Conservation (phyloP, 2,888 invertebrate genomes). For the Epinotia nisella region DNA sequence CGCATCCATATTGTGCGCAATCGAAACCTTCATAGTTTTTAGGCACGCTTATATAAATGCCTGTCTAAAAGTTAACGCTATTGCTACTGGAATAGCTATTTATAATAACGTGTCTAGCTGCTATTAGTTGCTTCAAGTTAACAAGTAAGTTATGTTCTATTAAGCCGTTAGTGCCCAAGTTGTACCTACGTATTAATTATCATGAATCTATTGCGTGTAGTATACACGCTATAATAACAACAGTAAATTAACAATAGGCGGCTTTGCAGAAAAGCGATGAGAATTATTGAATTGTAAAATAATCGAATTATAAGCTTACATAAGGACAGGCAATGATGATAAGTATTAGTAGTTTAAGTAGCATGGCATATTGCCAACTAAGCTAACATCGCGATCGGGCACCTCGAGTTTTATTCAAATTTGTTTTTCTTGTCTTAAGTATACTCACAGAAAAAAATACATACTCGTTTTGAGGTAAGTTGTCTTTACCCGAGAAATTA, state of each 20-base stretch:
- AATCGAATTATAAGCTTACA: not conserved
- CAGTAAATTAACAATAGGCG: conserved; percentile 1
- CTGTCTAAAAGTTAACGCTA: not conserved
- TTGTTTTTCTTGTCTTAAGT: no score
- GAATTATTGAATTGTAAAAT: not conserved
- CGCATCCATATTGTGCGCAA: no score
- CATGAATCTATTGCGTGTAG: not conserved
- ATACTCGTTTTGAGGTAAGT: no score
- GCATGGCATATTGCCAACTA: no score
- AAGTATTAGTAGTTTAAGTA: no score
- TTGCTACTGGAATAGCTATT: not conserved
- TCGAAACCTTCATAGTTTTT: not conserved
- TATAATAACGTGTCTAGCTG: conserved; percentile 18
- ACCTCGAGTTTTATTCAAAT: no score
- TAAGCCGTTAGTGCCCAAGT: conserved; percentile 26
- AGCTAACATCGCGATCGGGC: no score
- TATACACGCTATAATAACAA: not conserved
- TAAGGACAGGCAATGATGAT: no score
- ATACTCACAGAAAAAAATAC: no score
- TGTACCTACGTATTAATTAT: conserved; percentile 15
- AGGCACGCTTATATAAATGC: not conserved
- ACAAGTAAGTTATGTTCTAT: conserved; percentile 27
- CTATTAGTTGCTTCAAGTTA: conserved; percentile 20
- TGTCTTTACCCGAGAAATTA: no score
- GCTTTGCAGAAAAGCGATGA: not conserved